Base-by-base conservation (phyloP, 2,888 invertebrate species). In the Priapulus caudatus region DNA sequence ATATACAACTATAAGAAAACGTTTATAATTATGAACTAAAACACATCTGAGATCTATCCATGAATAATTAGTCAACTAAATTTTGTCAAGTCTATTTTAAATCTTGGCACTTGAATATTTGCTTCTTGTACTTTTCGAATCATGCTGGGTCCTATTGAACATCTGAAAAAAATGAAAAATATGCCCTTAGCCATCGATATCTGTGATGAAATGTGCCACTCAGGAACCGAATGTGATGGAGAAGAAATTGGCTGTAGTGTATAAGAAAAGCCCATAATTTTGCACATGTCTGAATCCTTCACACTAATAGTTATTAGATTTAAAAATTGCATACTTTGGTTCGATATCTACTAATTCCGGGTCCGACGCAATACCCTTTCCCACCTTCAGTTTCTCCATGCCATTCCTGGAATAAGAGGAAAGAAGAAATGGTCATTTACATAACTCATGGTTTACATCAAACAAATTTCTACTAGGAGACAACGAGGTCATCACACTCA, bases 351-450 rank as follows among this genome's bases (percentile, higher is more conserved):
- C 71, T 18, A 75, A 61, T 55, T 82, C 78, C 47, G 83, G 75
- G 65, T 81, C 75, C 3, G 69, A 61, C 46, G 71, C 70, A 51
- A 70, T 33, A 50, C 79, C 81, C 56, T 73, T 60, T 19, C 77
- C 72, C 20, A 68, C 69, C 52, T 65, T 71, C 61, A 80, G 77
- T 70, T 81, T 83, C 72, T 95, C 93, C 50, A 91, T 75, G 4
- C 90, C 95, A 77, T 93, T 93, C 93, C 72, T 72, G 52, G 15
- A 59, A 56, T n/a, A 45, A 43, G 45, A 50, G 23, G 24, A 57
- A 1, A 51, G 21, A 23, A 16, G 22, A 47, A n/a, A 23, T 1
- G 45, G 43, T 43, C 44, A n/a, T 20, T 23, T 15, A 21, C 5
- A 45, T 5, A 45, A 2, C 48, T 22, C 4, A 16, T 20, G 5